These are phyloP conservation scores for Aphidoletes aphidimyza DNA, from an alignment of 2,888 invertebrate genomes.

Conservation along the genomic window DNA sequence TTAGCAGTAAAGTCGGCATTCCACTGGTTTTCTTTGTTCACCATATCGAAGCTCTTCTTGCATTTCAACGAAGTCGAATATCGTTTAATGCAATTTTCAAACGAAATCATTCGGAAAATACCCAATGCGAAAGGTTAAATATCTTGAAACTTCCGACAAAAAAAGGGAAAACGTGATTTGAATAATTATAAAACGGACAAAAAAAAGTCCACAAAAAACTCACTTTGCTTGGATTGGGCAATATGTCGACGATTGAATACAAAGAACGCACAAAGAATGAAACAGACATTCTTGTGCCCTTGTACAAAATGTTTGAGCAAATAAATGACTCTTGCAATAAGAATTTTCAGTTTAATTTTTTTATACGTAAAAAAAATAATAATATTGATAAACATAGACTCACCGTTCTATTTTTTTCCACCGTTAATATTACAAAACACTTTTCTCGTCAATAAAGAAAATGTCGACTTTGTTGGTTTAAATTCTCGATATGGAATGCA, in stretches of 20 bases:
- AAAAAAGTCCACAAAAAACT: not conserved
- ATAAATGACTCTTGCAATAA: not conserved
- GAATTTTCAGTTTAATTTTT: not conserved
- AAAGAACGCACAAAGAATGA: not conserved
- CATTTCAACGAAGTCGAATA: too few relatives aligned
- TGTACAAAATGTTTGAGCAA: not conserved
- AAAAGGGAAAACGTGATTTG: not conserved
- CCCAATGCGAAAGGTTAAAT: not conserved
- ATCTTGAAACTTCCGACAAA: not conserved
- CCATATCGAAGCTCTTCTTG: too few relatives aligned
- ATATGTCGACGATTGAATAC: not conserved
- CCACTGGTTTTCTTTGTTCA: too few relatives aligned
- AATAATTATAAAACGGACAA: not conserved
- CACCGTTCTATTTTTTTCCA: not conserved
- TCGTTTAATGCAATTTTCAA: too few relatives aligned
- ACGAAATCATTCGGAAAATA: not conserved
- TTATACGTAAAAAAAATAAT: not conserved
- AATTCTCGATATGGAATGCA: slow-evolving; percentile 2
- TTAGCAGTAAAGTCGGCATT: too few relatives aligned
- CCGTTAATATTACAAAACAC: not conserved
- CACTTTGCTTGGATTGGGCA: not conserved
- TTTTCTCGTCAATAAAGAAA: not conserved
- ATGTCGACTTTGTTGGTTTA: not conserved
- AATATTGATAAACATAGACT: not conserved
- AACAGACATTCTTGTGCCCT: not conserved